These are phyloP conservation scores for Zenarchopterus dispar DNA, from an alignment of 2,797 vertebrate genomes.

Conservation along the genomic window DNA sequence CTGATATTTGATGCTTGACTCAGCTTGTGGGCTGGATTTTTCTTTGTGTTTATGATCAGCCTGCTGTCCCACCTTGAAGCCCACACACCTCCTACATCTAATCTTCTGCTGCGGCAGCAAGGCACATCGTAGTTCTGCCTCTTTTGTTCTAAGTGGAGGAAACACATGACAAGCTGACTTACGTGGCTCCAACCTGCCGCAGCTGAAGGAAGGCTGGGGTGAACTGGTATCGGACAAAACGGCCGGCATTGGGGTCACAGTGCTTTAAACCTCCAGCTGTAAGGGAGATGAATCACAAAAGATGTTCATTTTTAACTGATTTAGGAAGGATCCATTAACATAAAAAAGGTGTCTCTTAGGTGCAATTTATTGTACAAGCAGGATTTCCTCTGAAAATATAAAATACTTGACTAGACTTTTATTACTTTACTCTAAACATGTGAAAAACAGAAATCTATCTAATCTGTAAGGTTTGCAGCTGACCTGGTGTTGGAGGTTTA, in stretches of 20 bases:
- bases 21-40: constrained; percentile 32
- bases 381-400: neutral
- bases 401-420: neutral
- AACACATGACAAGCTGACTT: constrained; percentile 73
- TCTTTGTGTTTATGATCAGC: constrained; percentile 35
- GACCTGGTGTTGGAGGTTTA: constrained; percentile 78
- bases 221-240: constrained; percentile 97
- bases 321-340: too few relatives aligned
- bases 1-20: constrained; percentile 39
- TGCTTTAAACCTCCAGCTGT: constrained; percentile 86
- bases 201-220: constrained; percentile 94
- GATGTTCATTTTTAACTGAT: too few relatives aligned
- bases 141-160: neutral
- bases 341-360: too few relatives aligned
- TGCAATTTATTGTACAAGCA: neutral
- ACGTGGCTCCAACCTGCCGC: constrained; percentile 98
- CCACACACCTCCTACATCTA: constrained; percentile 47
- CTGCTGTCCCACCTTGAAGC: constrained; percentile 34
- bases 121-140: neutral
- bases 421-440: neutral
- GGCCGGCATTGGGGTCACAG: constrained; percentile 92
- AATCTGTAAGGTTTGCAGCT: constrained; percentile 6
- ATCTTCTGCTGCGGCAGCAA: constrained; percentile 21
- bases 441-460: neutral
- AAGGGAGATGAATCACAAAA: constrained; percentile 7